Evolutionary conservation across 2,113 vertebrate species (phyloP), one percentile per base, ranked within the genome.

Genomic region (Zosterops borbonicus): DNA sequence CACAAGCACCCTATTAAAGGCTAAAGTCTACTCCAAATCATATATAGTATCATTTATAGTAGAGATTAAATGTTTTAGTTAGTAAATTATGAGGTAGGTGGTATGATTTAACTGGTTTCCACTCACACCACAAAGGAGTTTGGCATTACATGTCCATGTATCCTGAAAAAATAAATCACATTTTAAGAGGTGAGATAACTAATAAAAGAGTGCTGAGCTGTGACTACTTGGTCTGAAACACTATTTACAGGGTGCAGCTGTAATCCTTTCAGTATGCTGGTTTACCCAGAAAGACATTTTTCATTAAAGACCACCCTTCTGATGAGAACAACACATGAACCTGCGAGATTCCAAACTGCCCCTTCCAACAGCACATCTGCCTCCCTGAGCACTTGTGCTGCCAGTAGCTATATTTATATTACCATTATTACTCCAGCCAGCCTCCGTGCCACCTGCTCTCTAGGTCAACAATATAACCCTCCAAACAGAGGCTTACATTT

Each of bases 391-490:
- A 85, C 69, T 84, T 83, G 71, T 64, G 53, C 83, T 92, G 89
- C 89, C 91, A 80, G 49, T 19, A 84, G 55, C 87, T 70, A 39
- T 65, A 89, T 70, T 83, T 55, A 83, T 65, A 88, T 78, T 60
- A 68, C 44, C 67, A 77, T 78, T 69, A 78, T 87, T 76, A 82
- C 65, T 83, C 63, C 76, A 75, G 76, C 49, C 81, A 87, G 78
- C 31, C 55, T 60, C 89, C 42, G 12, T 28, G 62, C 77, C 79
- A 91, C 90, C 89, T 89, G 78, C 87, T 94, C 86, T 93, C 71
- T 59, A 88, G 88, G 86, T 88, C 88, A 91, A 77, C 41, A 92
- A 74, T 53, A 69, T 41, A 89, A 94, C 68, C 52, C 87, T 79
- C 39, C 65, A 83, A 90, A 64, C 11, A 89, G 56, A 80, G 33